Base-by-base conservation (phyloP, 2,113 vertebrate genomes). In the Periophthalmodon schlosseri region DNA sequence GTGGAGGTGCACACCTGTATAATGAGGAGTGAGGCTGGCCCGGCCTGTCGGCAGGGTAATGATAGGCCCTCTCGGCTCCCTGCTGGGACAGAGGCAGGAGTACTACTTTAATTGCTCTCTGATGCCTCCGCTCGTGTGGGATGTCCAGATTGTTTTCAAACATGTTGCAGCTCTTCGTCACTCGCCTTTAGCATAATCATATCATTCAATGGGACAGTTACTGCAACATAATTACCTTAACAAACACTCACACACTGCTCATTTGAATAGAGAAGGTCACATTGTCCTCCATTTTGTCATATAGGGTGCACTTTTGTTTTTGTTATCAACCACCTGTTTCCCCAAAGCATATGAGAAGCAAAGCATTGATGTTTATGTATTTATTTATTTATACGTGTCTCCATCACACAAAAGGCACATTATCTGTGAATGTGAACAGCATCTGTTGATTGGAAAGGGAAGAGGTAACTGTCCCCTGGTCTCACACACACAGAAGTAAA, bases 81-180 rank as follows among this genome's bases (percentile, higher is more conserved):
- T 67, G 76, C 77, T 86, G 84, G 23, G 74, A 72, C 28, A 56
- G 73, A 84, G 75, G 79, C 84, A 90, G 84, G 84, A 85, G 69
- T 77, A 49, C 72, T 78, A 50, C 13, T 80, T 83, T 87, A 89
- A 91, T 88, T 91, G 85, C 84, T 82, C 80, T 86, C 50, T 81
- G 64, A 15, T 52, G 72, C 70, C 68, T 72, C 78, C 77, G 87
- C 83, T 86, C 72, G 28, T 81, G 58, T 64, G 33, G 78, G 83
- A 86, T 36, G 46, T 86, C 83, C 73, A 64, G n/a, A 13, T 83
- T 84, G 64, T 79, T 83, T 69, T 76, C 75, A 78, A 76, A 83
- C 69, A 78, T 65, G 50, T 63, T 33, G 58, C 63, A 77, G 70
- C 56, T 54, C 70, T 54, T 78, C 69, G 75, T 82, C 64, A 69